These are phyloP conservation scores for Cheilosia impressa DNA, from an alignment of 2,888 invertebrate genomes.

Conservation along the genomic window DNA sequence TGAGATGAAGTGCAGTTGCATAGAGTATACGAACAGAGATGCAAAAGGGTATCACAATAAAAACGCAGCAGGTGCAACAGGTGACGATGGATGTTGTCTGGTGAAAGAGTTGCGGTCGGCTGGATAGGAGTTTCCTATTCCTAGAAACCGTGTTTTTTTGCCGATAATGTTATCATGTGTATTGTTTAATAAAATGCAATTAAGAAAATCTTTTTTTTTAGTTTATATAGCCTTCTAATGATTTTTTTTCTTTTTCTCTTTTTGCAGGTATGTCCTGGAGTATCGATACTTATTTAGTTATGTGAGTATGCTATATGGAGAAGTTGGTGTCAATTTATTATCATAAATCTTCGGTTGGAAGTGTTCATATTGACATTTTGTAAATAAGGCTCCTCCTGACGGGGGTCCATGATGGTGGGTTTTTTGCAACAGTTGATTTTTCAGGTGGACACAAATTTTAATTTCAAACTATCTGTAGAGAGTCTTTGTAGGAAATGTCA, in stretches of 20 bases:
- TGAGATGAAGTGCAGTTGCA: conserved; percentile 52
- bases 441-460: too few species aligned
- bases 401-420: not conserved
- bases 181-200: conserved; percentile 72
- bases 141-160: conserved; percentile 53
- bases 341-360: conserved; percentile 45
- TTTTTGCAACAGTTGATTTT: not conserved
- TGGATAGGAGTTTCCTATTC: conserved; percentile 32
- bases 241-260: conserved; percentile 35
- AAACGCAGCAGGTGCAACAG: conserved; percentile 68
- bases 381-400: not conserved
- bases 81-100: conserved; percentile 66
- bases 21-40: not conserved
- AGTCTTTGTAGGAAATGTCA: too few species aligned
- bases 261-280: conserved; percentile 59
- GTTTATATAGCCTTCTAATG: conserved; percentile 36
- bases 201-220: conserved; percentile 54
- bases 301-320: conserved; percentile 51
- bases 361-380: conserved; percentile 6
- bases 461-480: too few species aligned
- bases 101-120: not conserved
- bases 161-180: conserved; percentile 43
- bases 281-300: conserved; percentile 57
- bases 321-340: conserved; percentile 46
- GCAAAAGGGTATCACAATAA: conserved; percentile 60